These are phyloP conservation scores for Lasioglossum vierecki DNA, from an alignment of 2,888 invertebrate species.

Conservation along the genomic window DNA sequence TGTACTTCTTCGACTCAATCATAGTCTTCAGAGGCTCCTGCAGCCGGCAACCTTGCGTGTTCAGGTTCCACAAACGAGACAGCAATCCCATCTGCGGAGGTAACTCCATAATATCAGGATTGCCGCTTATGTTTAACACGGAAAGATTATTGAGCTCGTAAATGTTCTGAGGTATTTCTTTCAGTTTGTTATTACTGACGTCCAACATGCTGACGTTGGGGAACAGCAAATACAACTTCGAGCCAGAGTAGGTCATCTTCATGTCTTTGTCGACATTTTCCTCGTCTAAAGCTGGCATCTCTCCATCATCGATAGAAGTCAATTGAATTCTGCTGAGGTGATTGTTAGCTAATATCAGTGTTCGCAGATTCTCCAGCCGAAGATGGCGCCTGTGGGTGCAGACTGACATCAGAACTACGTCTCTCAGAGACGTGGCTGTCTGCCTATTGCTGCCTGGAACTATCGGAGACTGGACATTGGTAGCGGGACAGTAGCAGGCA, in stretches of 20 bases:
- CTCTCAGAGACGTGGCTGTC: slow-evolving; percentile 88
- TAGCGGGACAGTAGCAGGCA: slow-evolving; percentile 88
- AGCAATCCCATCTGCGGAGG: slow-evolving; percentile 98
- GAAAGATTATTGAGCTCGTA: slow-evolving; percentile 94
- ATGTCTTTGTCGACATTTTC: slow-evolving; percentile 83
- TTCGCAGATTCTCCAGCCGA: slow-evolving; percentile 91
- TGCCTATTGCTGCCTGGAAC: slow-evolving; percentile 80
- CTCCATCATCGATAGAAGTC: slow-evolving; percentile 92
- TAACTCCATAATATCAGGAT: slow-evolving; percentile 92
- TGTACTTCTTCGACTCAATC: slow-evolving; percentile 96
- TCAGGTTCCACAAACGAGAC: slow-evolving; percentile 97
- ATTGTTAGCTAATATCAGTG: slow-evolving; percentile 94
- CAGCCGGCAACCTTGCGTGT: slow-evolving; percentile 94
- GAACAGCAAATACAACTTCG: slow-evolving; percentile 88
- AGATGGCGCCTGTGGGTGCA: slow-evolving; percentile 94
- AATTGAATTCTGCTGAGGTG: slow-evolving; percentile 91
- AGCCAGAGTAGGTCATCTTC: slow-evolving; percentile 73
- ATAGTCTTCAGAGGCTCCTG: slow-evolving; percentile 95
- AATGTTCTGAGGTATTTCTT: slow-evolving; percentile 92
- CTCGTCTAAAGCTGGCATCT: slow-evolving; percentile 85
- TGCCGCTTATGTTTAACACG: slow-evolving; percentile 96
- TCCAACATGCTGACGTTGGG: slow-evolving; percentile 98
- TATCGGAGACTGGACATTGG: slow-evolving; percentile 78
- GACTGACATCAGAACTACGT: slow-evolving; percentile 91
- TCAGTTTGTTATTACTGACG: slow-evolving; percentile 93